phyloP scores from a whole-genome alignment of 2,797 vertebrate species.

The Jordanella pulchra region DNA sequence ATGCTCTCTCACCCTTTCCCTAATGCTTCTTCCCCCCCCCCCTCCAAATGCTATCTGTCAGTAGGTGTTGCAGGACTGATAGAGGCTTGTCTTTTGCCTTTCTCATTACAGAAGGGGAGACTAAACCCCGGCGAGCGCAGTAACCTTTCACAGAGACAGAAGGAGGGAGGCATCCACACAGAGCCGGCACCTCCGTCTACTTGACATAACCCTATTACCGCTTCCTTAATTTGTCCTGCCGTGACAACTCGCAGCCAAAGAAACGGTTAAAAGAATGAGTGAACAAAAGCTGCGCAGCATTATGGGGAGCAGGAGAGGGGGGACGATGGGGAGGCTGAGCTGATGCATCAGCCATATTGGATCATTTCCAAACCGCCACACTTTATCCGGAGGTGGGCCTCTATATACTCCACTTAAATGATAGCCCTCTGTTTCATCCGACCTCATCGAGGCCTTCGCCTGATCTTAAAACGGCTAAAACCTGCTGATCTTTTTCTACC shows the following conservation, averaged over 20 bases:
- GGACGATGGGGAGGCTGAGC: conserved; percentile 58
- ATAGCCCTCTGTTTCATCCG: conserved; percentile 23
- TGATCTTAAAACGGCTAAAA: conserved; percentile 9
- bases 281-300: conserved; percentile 76
- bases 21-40: conserved; percentile 63
- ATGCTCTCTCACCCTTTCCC: conserved; percentile 60
- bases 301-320: conserved; percentile 42
- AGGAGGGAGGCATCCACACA: conserved; percentile 65
- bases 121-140: conserved; percentile 55
- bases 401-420: conserved; percentile 34
- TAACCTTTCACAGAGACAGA: conserved; percentile 76
- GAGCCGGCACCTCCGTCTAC: conserved; percentile 73
- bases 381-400: conserved; percentile 44
- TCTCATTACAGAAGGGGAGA: conserved; percentile 69
- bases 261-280: conserved; percentile 75
- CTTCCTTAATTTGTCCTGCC: conserved; percentile 73
- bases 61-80: conserved; percentile 68
- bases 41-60: conserved; percentile 71
- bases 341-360: conserved; percentile 64
- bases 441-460: conserved; percentile 18
- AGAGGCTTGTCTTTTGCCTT: conserved; percentile 66
- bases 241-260: conserved; percentile 69
- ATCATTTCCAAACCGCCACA: conserved; percentile 59
- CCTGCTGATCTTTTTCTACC: conserved; percentile 24
- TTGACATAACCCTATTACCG: conserved; percentile 77